Percentiles rank a stretch among this genome's conserved stretches.
Evolutionary conservation across 2,113 vertebrate genomes (phyloP).

Genomic region (Pundamilia nyererei): DNA sequence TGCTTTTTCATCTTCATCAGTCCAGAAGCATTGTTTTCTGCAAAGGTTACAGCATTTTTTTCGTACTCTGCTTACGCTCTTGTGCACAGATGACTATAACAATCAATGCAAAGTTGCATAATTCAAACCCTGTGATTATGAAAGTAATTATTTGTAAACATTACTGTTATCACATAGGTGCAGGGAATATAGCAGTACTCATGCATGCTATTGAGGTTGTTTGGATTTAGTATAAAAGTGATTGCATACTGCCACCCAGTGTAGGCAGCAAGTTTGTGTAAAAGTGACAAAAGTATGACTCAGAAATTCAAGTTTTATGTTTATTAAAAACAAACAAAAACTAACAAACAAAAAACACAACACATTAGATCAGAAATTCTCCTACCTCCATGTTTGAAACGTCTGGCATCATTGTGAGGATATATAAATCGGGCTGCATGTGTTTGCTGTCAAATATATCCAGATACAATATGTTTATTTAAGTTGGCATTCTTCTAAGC

Average conservation of each 20-base stretch:
- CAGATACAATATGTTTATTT: background rate
- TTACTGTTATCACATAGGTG: background rate
- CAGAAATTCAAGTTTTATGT: background rate
- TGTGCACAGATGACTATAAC: background rate
- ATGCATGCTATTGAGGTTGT: background rate
- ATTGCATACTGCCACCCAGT: conserved; percentile 60
- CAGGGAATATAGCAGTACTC: background rate
- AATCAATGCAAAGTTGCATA: background rate
- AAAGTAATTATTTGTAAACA: background rate
- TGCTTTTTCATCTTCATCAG: background rate
- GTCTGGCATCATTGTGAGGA: background rate
- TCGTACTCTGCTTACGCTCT: background rate
- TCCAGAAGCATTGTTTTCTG: background rate
- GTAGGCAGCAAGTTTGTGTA: conserved; percentile 17
- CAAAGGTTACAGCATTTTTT: background rate
- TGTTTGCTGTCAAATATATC: background rate
- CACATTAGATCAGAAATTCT: background rate
- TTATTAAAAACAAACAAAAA: background rate
- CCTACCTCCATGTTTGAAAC: background rate
- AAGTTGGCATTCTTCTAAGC: background rate
- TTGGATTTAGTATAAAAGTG: background rate
- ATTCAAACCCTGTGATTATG: background rate
- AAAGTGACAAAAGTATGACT: background rate
- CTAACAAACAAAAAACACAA: background rate
- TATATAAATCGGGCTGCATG: background rate